A percentile compares a stretch with the other conserved stretches of the same genome.
Evolutionary conservation across 2,888 invertebrate species (phyloP).

Genomic region (Oxycera nigricornis): DNA sequence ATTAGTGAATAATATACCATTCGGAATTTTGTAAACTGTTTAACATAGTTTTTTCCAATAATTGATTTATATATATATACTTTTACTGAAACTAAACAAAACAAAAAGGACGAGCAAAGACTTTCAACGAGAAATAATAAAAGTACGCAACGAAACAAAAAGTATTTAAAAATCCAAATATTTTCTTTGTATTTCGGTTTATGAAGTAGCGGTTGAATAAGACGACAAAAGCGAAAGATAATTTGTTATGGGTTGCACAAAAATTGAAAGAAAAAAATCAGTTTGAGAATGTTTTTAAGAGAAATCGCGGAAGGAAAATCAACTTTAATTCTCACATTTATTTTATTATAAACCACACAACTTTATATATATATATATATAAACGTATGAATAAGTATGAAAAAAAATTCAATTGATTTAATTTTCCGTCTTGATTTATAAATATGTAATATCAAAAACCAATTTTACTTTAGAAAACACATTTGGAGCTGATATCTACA

Average conservation of each 20-base stretch:
- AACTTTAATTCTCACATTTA: constrained; percentile 27
- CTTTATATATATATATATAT: constrained; percentile 30
- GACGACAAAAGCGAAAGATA: neutral
- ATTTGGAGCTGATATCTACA: too few species aligned
- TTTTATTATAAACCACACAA: constrained; percentile 35
- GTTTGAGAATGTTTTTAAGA: neutral
- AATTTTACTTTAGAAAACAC: too few species aligned
- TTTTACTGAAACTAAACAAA: too few species aligned
- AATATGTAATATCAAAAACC: too few species aligned
- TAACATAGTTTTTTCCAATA: constrained; percentile 23
- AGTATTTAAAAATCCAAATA: neutral
- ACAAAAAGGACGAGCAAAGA: constrained; percentile 18
- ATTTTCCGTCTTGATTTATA: constrained; percentile 12
- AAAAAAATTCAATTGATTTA: constrained; percentile 6
- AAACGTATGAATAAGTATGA: constrained; percentile 34
- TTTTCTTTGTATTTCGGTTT: constrained; percentile 27
- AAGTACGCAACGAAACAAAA: constrained; percentile 3
- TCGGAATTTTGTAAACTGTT: constrained; percentile 22
- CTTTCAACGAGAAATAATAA: constrained; percentile 18
- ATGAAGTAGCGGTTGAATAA: constrained; percentile 15
- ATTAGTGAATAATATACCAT: constrained; percentile 22
- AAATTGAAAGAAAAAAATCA: neutral
- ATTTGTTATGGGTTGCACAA: constrained; percentile 39
- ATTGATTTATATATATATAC: constrained; percentile 32
- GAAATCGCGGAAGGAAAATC: neutral